phyloP scores from a whole-genome alignment of 2,113 vertebrate genomes.

The Willisornis vidua region DNA sequence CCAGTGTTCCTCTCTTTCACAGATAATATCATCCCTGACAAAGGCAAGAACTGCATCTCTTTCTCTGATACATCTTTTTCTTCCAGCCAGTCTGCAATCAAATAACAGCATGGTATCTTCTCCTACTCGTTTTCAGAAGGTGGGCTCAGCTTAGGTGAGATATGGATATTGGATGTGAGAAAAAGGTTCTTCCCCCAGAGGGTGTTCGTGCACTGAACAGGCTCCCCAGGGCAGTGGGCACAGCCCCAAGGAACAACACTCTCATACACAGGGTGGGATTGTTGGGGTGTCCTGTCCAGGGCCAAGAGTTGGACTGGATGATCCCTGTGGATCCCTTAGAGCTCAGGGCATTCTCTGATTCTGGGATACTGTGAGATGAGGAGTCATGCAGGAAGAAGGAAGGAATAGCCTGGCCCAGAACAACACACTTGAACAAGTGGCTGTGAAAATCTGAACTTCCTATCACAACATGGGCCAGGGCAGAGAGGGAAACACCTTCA shows the following conservation, averaged over 20 bases:
- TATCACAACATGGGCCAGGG: background rate
- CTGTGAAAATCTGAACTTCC: background rate
- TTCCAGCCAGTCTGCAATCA: background rate
- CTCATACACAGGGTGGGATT: background rate
- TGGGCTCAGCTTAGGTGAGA: background rate
- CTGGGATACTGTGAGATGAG: background rate
- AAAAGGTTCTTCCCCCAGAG: background rate
- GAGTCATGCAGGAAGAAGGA: background rate
- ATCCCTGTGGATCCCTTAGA: background rate
- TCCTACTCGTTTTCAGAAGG: background rate
- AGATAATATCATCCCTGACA: background rate
- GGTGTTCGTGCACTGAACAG: background rate
- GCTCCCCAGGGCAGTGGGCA: background rate
- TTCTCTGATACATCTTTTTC: background rate
- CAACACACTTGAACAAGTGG: background rate
- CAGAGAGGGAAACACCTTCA: background rate
- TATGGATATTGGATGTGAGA: background rate
- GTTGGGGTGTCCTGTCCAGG: background rate
- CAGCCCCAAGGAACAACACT: background rate
- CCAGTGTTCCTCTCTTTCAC: fast-evolving
- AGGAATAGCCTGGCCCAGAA: background rate
- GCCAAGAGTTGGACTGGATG: background rate
- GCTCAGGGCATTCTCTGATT: background rate
- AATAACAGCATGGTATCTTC: background rate
- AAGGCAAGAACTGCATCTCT: background rate